phyloP scores from a whole-genome alignment of 35 echinoderm and acorn worm species.

The Apostichopus parvimensis region DNA sequence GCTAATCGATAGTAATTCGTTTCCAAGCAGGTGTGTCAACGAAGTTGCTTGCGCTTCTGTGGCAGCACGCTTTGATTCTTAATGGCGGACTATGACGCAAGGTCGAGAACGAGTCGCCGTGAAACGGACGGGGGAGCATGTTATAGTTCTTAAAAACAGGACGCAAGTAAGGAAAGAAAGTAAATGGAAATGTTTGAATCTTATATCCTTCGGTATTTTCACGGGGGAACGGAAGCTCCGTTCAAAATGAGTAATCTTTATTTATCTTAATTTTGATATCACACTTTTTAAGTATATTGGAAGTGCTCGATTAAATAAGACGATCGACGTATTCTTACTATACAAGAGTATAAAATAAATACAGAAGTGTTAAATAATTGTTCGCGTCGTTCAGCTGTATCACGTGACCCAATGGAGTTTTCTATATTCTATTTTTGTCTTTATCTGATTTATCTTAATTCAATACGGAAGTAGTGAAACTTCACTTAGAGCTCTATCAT shows the following conservation, averaged over 20 bases:
- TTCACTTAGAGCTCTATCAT: no score
- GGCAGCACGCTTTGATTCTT: conserved; percentile 20
- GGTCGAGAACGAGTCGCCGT: neutral
- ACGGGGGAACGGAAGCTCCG: neutral
- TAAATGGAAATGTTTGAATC: neutral
- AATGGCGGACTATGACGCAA: conserved; percentile 24
- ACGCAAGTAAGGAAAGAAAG: neutral
- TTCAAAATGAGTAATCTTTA: neutral
- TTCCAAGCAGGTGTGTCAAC: conserved; percentile 55
- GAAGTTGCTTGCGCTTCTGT: neutral
- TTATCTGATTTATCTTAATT: no score
- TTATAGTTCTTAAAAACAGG: neutral
- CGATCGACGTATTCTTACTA: no score
- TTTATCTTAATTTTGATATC: neutral
- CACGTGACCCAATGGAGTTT: no score
- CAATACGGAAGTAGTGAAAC: no score
- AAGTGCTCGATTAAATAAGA: no score
- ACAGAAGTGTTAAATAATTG: no score
- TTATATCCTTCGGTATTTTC: neutral
- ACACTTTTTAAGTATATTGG: no score
- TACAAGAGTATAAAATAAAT: no score
- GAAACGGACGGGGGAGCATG: neutral
- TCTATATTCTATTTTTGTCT: no score
- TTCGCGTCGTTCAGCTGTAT: no score
- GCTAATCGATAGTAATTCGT: conserved; percentile 51